phyloP scores from a whole-genome alignment of 30 jellyfish, hydroid and myxozoan genomes.

The Clytia hemisphaerica region DNA sequence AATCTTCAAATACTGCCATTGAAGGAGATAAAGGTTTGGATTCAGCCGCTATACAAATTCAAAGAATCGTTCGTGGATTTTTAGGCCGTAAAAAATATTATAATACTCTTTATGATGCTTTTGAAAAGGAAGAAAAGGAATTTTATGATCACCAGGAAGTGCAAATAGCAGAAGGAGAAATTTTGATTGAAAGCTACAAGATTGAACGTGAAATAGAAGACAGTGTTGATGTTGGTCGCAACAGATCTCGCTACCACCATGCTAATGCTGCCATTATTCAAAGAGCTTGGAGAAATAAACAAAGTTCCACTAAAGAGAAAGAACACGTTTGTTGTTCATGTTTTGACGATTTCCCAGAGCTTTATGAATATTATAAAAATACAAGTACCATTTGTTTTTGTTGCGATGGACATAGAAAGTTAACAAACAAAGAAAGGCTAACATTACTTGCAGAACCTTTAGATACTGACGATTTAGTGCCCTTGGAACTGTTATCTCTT shows the following conservation, averaged over 20 bases:
- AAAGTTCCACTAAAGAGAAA: not conserved
- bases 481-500: no score
- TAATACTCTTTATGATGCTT: constrained; percentile 10
- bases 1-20: no score
- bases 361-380: constrained; percentile 23
- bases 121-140: not conserved
- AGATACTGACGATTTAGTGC: no score
- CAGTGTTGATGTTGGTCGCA: not conserved
- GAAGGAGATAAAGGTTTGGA: no score
- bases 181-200: constrained; percentile 10
- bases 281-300: constrained; percentile 30
- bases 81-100: constrained; percentile 33
- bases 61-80: constrained; percentile 26
- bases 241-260: constrained; percentile 16
- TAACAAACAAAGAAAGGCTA: no score
- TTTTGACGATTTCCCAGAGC: constrained; percentile 26
- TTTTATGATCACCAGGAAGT: not conserved
- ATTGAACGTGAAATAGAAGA: constrained; percentile 33
- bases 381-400: constrained; percentile 24
- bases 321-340: constrained; percentile 32
- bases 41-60: constrained; percentile 24
- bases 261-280: constrained; percentile 30
- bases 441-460: no score
- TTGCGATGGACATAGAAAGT: constrained; percentile 15
- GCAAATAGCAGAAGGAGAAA: constrained; percentile 25